phyloP scores from a whole-genome alignment of 2,797 vertebrate species.

The Iguana delicatissima region DNA sequence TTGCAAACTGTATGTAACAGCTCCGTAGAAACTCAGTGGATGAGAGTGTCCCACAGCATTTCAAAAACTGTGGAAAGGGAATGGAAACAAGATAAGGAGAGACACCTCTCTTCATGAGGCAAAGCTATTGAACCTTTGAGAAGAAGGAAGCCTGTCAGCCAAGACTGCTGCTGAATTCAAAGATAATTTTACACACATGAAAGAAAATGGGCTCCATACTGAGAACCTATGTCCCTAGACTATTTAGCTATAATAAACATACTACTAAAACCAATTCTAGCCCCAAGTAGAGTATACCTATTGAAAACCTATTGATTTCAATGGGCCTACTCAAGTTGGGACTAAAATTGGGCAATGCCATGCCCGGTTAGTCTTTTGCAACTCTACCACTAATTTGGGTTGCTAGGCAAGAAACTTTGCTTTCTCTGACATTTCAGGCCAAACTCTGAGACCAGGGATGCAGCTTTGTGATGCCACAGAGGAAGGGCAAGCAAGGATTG shows the following conservation, averaged over 20 bases:
- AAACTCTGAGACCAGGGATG: too few relatives aligned
- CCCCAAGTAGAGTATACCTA: too few relatives aligned
- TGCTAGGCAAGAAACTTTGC: too few relatives aligned
- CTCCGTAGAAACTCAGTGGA: background rate
- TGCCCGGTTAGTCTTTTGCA: background rate
- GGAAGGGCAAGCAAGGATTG: too few relatives aligned
- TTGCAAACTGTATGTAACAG: background rate
- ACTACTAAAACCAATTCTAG: too few relatives aligned
- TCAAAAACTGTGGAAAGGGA: background rate
- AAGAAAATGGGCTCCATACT: background rate
- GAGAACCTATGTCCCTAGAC: too few relatives aligned
- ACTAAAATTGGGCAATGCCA: background rate
- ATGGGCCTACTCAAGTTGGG: too few relatives aligned
- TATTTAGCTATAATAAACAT: background rate
- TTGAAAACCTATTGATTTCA: too few relatives aligned
- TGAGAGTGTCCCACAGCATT: background rate
- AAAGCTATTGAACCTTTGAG: background rate
- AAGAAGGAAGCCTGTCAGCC: background rate
- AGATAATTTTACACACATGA: background rate
- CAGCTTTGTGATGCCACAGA: too few relatives aligned
- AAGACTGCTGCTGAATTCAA: background rate
- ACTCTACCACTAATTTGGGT: background rate
- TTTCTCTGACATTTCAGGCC: too few relatives aligned
- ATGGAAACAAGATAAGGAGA: background rate
- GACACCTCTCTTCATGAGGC: background rate